phyloP scores from a whole-genome alignment of 2,113 vertebrate species.

The Scolopax mira region DNA sequence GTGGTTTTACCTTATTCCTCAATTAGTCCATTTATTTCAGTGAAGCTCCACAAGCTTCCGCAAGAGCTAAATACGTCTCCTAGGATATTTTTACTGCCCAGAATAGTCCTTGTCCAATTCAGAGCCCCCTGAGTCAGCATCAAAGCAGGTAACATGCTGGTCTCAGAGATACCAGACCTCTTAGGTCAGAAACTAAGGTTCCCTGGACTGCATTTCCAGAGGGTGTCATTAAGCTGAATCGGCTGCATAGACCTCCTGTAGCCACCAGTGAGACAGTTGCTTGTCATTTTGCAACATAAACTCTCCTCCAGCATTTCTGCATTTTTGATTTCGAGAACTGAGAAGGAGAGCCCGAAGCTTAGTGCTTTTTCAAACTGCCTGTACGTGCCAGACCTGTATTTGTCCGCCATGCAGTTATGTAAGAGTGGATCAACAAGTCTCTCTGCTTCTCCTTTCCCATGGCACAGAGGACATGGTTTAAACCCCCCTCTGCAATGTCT shows the following conservation, averaged over 20 bases:
- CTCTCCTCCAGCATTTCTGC: background rate
- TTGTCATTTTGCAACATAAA: background rate
- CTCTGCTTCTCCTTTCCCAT: conserved; percentile 10
- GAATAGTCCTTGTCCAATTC: background rate
- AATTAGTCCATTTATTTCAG: conserved; percentile 33
- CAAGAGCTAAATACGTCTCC: background rate
- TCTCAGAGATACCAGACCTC: background rate
- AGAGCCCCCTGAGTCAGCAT: background rate
- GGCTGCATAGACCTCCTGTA: background rate
- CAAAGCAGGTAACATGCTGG: background rate
- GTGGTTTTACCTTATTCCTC: conserved; percentile 41
- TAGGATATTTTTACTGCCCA: background rate
- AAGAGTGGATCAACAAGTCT: background rate
- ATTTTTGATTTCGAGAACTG: background rate
- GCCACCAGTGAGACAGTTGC: background rate
- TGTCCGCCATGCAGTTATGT: background rate
- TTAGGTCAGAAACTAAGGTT: background rate
- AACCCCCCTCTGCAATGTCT: background rate
- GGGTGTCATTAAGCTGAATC: background rate
- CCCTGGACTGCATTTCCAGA: background rate
- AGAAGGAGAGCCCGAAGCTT: background rate
- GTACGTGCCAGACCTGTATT: background rate
- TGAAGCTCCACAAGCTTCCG: background rate
- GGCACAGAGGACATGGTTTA: background rate
- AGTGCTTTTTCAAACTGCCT: background rate